A percentile compares a stretch with the other conserved stretches of the same genome.
Conservation (phyloP, 2,888 invertebrate species). For the Andrena minutula region DNA sequence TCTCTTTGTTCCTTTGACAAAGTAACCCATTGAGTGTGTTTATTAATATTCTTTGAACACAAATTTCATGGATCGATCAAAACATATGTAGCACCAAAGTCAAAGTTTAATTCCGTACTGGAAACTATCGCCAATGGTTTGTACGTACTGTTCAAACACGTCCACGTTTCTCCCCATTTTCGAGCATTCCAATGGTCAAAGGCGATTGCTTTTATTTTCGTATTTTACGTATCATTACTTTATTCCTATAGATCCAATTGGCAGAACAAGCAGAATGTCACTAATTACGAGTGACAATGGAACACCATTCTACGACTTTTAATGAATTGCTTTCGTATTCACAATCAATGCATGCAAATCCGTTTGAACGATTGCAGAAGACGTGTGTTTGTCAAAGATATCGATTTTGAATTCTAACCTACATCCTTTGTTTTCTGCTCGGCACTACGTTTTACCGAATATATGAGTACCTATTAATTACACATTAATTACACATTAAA, state of each 20-base stretch:
- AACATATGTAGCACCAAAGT: slow-evolving; percentile 12
- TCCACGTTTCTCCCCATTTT: not conserved
- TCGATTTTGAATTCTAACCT: too few relatives aligned
- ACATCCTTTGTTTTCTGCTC: too few relatives aligned
- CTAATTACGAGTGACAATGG: not conserved
- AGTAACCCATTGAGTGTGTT: too few relatives aligned
- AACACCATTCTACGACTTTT: not conserved
- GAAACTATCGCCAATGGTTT: not conserved
- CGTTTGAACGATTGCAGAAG: not conserved
- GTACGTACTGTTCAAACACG: not conserved
- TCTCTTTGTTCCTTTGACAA: not conserved
- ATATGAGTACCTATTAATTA: too few relatives aligned
- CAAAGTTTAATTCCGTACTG: not conserved
- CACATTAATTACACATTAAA: too few relatives aligned
- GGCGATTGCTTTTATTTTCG: slow-evolving; percentile 9
- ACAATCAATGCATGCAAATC: not conserved
- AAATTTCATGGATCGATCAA: slow-evolving; percentile 4
- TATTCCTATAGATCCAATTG: not conserved
- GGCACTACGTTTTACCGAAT: too few relatives aligned
- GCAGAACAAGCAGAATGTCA: not conserved
- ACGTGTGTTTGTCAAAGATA: too few relatives aligned
- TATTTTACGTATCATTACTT: not conserved
- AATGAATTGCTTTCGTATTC: not conserved
- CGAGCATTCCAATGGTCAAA: not conserved
- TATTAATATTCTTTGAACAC: not conserved